phyloP scores from a whole-genome alignment of 2,888 invertebrate genomes.

The Trypoxylon attenuatum region DNA sequence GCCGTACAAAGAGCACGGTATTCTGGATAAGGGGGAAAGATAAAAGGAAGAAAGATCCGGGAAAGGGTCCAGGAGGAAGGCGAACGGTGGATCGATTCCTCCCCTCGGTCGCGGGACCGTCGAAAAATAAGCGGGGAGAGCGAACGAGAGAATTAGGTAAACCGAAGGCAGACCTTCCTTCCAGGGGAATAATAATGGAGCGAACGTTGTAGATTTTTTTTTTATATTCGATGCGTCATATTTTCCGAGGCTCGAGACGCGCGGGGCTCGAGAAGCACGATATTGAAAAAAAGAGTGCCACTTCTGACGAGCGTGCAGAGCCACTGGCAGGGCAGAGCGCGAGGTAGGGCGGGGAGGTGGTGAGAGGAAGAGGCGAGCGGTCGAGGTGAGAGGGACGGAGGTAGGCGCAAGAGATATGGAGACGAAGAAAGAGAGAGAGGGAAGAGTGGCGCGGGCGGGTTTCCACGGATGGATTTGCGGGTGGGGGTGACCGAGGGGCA shows the following conservation, averaged over 20 bases:
- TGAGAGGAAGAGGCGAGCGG: not conserved
- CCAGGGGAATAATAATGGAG: conserved; percentile 44
- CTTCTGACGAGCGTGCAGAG: conserved; percentile 46
- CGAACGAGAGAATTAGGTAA: conserved; percentile 34
- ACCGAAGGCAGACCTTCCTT: conserved; percentile 18
- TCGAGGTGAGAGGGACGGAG: not conserved
- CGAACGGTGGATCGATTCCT: no score
- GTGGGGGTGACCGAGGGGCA: no score
- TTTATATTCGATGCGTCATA: conserved; percentile 49
- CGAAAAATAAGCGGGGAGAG: not conserved
- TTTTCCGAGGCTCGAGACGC: conserved; percentile 45
- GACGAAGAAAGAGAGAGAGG: not conserved
- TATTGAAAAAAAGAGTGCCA: conserved; percentile 57
- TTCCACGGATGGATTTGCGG: not conserved
- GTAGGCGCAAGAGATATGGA: no score
- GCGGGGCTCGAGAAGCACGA: conserved; percentile 41
- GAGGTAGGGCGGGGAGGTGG: not conserved
- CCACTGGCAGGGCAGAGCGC: conserved; percentile 4
- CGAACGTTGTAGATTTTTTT: conserved; percentile 43
- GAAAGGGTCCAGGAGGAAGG: no score
- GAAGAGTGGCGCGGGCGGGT: not conserved
- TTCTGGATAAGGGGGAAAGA: no score
- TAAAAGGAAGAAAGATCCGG: no score
- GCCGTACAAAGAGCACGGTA: no score
- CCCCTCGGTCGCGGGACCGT: no score